Percentiles rank a stretch among this genome's conserved stretches.
Evolutionary conservation across 2,888 invertebrate species (phyloP).

Genomic region (Xylocampa areola): DNA sequence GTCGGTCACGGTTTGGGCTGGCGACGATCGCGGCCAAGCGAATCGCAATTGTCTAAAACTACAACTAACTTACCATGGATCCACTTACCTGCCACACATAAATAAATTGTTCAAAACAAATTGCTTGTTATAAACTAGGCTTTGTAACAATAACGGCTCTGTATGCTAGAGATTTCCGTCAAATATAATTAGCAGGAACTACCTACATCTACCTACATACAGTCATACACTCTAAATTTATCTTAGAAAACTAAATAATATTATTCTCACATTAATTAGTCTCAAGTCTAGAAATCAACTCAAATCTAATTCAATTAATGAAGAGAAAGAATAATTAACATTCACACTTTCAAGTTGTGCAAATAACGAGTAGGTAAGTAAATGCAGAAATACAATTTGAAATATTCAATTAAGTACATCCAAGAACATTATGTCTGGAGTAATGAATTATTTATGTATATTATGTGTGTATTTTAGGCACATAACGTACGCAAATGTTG

Average conservation of each 20-base stretch:
- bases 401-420: constrained; percentile 26
- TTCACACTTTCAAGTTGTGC: constrained; percentile 31
- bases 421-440: constrained; percentile 9
- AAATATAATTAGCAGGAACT: too few relatives aligned
- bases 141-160: constrained; percentile 16
- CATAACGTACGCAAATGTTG: constrained; percentile 43
- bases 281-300: constrained; percentile 16
- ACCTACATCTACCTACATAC: too few relatives aligned
- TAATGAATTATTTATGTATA: constrained; percentile 16
- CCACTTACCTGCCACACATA: constrained; percentile 28
- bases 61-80: constrained; percentile 57
- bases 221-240: neutral
- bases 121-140: constrained; percentile 20
- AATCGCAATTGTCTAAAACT: constrained; percentile 67
- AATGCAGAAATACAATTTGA: constrained; percentile 16
- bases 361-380: constrained; percentile 10
- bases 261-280: constrained; percentile 27
- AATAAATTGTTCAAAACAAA: constrained; percentile 27
- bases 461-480: constrained; percentile 12
- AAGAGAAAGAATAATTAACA: constrained; percentile 28
- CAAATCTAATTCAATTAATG: constrained; percentile 21
- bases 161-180: too few relatives aligned
- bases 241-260: constrained; percentile 4
- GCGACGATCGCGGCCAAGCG: constrained; percentile 58
- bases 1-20: constrained; percentile 55